phyloP scores from a whole-genome alignment of 1,140 invertebrate species.

The Zaprionus taronus region DNA sequence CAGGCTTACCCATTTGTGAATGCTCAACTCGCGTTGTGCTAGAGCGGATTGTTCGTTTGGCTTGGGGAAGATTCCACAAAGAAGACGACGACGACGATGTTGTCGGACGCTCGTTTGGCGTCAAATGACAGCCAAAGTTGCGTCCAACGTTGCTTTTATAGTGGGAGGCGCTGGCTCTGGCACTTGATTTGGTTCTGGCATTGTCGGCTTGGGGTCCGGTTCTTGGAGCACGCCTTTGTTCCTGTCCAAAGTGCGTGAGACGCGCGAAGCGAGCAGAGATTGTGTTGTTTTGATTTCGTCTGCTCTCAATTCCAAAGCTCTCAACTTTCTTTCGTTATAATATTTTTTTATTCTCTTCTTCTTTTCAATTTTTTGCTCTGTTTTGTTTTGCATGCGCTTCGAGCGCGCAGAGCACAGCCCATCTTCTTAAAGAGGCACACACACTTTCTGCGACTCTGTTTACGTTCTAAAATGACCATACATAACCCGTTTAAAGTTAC shows the following conservation, averaged over 20 bases:
- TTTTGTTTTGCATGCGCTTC: slow-evolving; percentile 51
- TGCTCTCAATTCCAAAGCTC: slow-evolving; percentile 76
- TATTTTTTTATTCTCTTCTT: slow-evolving; percentile 20
- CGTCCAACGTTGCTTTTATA: slow-evolving; percentile 67
- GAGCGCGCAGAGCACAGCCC: not conserved
- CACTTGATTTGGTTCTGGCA: slow-evolving; percentile 25
- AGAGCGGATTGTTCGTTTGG: not conserved
- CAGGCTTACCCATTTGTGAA: slow-evolving; percentile 75
- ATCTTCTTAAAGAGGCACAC: slow-evolving; percentile 16
- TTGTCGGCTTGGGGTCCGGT: slow-evolving; percentile 51
- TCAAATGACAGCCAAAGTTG: slow-evolving; percentile 74
- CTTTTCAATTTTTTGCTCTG: slow-evolving; percentile 4
- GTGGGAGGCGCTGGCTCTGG: slow-evolving; percentile 52
- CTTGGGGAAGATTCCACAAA: slow-evolving; percentile 22
- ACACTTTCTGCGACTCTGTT: slow-evolving; percentile 51
- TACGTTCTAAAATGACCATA: slow-evolving; percentile 69
- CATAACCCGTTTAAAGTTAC: slow-evolving; percentile 43
- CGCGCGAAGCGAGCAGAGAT: slow-evolving; percentile 40
- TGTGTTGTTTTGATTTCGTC: slow-evolving; percentile 45
- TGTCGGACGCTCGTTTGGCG: slow-evolving; percentile 66
- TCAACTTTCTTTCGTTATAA: slow-evolving; percentile 70
- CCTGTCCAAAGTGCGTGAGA: slow-evolving; percentile 78
- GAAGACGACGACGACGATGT: slow-evolving; percentile 25
- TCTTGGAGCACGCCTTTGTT: slow-evolving; percentile 76
- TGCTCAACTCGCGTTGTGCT: slow-evolving; percentile 37